Conservation (phyloP, 2,888 invertebrate species). For the Torymus tubicola region DNA sequence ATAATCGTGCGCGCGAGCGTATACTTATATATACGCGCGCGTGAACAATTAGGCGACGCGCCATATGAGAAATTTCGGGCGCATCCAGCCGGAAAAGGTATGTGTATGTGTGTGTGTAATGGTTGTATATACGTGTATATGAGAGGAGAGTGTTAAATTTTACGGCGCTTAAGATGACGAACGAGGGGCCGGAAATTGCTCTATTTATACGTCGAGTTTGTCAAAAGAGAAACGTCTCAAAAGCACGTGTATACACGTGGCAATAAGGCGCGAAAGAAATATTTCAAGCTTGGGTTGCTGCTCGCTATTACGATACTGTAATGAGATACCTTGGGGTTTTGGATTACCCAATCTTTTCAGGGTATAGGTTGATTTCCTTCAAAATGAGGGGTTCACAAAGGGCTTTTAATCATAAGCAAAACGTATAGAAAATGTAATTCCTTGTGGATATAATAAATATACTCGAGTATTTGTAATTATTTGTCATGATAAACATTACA, state of each 20-base stretch:
- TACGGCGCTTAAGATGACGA: conserved; percentile 39
- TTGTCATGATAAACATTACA: too few relatives aligned
- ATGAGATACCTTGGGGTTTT: too few relatives aligned
- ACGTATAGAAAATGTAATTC: too few relatives aligned
- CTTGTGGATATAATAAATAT: too few relatives aligned
- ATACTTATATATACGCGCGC: not conserved
- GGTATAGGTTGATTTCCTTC: too few relatives aligned
- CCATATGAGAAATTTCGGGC: not conserved
- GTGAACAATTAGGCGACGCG: conserved; percentile 1
- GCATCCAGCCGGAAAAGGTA: too few relatives aligned
- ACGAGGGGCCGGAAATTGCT: conserved; percentile 37
- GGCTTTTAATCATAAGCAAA: too few relatives aligned
- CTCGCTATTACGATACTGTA: too few relatives aligned
- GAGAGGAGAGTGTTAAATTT: conserved; percentile 36
- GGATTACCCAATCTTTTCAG: too few relatives aligned
- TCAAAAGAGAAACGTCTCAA: not conserved
- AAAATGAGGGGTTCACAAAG: too few relatives aligned
- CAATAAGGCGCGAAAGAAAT: not conserved
- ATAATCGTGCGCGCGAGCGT: not conserved
- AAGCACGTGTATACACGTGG: not conserved
- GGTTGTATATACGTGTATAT: not conserved
- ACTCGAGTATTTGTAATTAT: too few relatives aligned
- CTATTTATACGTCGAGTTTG: conserved; percentile 33
- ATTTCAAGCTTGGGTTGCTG: not conserved
- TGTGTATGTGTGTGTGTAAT: too few relatives aligned